Conservation (phyloP, 2,888 invertebrate genomes). For the Trichacis sp. region DNA sequence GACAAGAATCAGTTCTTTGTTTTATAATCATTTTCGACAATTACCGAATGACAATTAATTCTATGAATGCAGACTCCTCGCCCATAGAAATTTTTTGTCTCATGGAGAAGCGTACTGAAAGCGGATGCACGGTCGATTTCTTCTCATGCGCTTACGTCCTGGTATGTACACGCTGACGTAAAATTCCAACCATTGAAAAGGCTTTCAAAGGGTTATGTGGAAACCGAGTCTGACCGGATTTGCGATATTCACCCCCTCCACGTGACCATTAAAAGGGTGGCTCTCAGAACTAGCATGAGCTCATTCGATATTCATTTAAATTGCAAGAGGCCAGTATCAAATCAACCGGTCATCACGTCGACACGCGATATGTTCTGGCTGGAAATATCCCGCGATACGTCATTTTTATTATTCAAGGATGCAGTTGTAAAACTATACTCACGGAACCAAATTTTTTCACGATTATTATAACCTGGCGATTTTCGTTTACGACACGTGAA, state of each 20-base stretch:
- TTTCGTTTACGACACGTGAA: too few species aligned
- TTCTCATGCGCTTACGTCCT: not conserved
- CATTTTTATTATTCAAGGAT: too few species aligned
- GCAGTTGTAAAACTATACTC: too few species aligned
- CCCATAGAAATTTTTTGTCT: slow-evolving; percentile 12
- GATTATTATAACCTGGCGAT: too few species aligned
- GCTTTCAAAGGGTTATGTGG: slow-evolving; percentile 48
- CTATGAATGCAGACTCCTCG: too few species aligned
- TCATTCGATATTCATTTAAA: slow-evolving; percentile 56
- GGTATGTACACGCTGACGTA: not conserved
- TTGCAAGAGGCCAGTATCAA: slow-evolving; percentile 61
- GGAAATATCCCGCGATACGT: too few species aligned
- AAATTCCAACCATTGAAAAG: slow-evolving; percentile 12
- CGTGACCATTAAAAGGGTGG: slow-evolving; percentile 56
- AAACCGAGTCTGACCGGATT: slow-evolving; percentile 48
- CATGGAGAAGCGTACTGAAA: slow-evolving; percentile 9
- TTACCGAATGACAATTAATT: too few species aligned
- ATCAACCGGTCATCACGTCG: slow-evolving; percentile 58
- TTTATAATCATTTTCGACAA: too few species aligned
- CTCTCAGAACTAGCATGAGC: slow-evolving; percentile 49
- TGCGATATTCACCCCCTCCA: slow-evolving; percentile 50
- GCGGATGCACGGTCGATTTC: not conserved
- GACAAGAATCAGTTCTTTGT: too few species aligned
- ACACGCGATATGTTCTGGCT: too few species aligned
- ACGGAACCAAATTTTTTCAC: too few species aligned